Base-by-base conservation (phyloP, 2,113 vertebrate species). In the Microcebus murinus region DNA sequence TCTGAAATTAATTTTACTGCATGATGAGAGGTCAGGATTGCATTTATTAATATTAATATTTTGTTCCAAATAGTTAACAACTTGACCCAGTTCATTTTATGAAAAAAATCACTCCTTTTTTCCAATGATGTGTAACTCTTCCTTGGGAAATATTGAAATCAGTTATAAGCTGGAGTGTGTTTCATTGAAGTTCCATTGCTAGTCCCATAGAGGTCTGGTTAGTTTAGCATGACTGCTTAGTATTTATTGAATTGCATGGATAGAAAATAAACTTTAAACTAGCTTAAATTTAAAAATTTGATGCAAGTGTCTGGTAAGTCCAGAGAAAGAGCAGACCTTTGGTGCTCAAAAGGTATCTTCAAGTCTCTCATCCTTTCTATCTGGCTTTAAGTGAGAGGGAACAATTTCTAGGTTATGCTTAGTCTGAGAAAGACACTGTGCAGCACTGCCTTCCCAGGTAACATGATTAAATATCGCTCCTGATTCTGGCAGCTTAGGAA, bases 1-100 rank as follows among this genome's bases (percentile, higher is more conserved):
- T 61, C 71, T 50, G n/a, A 96, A 95, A 95, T 90, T 90, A 86
- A 92, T 88, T 88, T 89, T 96, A 89, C 79, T 71, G 21, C 45
- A 88, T 59, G 29, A 20, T 95, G 17, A 95, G 18, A 93, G 27
- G 20, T 84, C 77, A 92, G 79, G 79, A 87, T 89, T 87, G 81
- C 39, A 68, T 79, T 82, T 65, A 81, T 57, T 57, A 21, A 57
- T 65, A 81, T 57, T 57, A 57, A 57, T 57, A 57, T 76, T 96
- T 88, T 88, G 10, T 95, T 95, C 42, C 81, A 93, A 88, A 80
- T 63, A 87, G 57, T 94, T 87, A 93, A 77, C 48, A 67, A 63
- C 3, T 76, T 84, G 29, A 63, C 81, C 59, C 52, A 95, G 65
- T 86, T 89, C 36, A 77, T 74, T 93, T 94, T 91, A 76, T 91